These are phyloP conservation scores for Climacteris rufus DNA, from an alignment of 2,113 vertebrate genomes.

Conservation along the genomic window DNA sequence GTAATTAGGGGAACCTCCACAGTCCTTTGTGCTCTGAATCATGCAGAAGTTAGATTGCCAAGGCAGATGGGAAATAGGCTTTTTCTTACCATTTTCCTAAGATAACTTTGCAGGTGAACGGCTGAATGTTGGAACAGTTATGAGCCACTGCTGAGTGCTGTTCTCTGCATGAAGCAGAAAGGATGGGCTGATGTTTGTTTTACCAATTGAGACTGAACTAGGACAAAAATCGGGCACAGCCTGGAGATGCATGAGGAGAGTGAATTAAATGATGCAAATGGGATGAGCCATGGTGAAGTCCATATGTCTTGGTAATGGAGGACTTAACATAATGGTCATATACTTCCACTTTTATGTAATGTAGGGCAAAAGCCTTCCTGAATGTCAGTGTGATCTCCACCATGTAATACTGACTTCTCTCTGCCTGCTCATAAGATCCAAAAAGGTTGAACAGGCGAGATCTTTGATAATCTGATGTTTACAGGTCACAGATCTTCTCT, in stretches of 20 bases:
- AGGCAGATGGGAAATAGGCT: not conserved
- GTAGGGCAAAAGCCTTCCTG: not conserved
- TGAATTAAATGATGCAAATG: not conserved
- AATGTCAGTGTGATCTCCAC: rapidly evolving
- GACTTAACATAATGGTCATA: not conserved
- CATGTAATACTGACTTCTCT: not conserved
- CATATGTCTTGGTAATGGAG: not conserved
- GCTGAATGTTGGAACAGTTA: not conserved
- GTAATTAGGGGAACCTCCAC: not conserved
- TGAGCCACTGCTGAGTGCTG: not conserved
- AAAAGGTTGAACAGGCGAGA: not conserved
- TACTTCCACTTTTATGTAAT: not conserved
- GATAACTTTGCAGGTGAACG: not conserved
- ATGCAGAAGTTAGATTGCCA: not conserved
- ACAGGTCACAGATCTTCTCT: not conserved
- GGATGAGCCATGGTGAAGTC: not conserved
- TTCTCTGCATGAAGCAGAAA: not conserved
- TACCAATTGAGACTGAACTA: not conserved
- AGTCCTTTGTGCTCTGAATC: not conserved
- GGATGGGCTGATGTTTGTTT: not conserved
- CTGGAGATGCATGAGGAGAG: not conserved
- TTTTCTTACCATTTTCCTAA: not conserved
- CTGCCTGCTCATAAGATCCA: not conserved
- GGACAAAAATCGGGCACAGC: not conserved
- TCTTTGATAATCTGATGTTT: not conserved